Percentiles rank a stretch among this genome's conserved stretches.
These are phyloP conservation scores for Helarctos malayanus DNA, from an alignment of 2,797 vertebrate genomes.

Conservation along the genomic window DNA sequence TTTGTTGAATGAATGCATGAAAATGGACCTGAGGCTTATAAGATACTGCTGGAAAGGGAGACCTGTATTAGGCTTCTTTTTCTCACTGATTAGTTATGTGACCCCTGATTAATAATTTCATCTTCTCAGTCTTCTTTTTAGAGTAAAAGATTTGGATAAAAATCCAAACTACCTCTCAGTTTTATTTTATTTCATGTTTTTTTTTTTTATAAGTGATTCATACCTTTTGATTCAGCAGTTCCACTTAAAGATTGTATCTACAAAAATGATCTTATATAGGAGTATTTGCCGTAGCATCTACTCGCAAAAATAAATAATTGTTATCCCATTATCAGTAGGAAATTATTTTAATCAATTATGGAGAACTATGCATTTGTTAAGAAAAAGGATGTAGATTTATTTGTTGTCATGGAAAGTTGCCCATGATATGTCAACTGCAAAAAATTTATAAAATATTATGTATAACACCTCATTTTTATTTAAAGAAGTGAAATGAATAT, in stretches of 20 bases:
- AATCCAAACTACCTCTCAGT: not conserved
- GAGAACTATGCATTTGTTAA: not conserved
- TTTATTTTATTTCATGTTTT: not conserved
- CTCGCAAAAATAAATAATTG: constrained; percentile 2
- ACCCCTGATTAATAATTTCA: not conserved
- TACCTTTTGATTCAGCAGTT: constrained; percentile 15
- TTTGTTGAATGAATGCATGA: not conserved
- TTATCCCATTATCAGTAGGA: not conserved
- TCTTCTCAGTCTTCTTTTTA: not conserved
- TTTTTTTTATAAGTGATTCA: not conserved
- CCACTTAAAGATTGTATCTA: not conserved
- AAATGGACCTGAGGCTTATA: not conserved
- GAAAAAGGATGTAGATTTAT: not conserved
- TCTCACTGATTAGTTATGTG: not conserved
- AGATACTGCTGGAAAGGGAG: not conserved
- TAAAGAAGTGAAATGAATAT: not conserved
- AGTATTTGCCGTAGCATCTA: not conserved
- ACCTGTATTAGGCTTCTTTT: not conserved
- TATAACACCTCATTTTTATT: not conserved
- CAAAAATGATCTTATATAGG: not conserved
- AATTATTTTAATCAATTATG: not conserved
- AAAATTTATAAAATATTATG: not conserved
- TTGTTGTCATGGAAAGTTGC: constrained; percentile 12
- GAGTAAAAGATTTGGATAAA: not conserved
- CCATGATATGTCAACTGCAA: not conserved